These are phyloP conservation scores for Gryllus bimaculatus DNA, from an alignment of 1,140 invertebrate species.

Conservation along the genomic window DNA sequence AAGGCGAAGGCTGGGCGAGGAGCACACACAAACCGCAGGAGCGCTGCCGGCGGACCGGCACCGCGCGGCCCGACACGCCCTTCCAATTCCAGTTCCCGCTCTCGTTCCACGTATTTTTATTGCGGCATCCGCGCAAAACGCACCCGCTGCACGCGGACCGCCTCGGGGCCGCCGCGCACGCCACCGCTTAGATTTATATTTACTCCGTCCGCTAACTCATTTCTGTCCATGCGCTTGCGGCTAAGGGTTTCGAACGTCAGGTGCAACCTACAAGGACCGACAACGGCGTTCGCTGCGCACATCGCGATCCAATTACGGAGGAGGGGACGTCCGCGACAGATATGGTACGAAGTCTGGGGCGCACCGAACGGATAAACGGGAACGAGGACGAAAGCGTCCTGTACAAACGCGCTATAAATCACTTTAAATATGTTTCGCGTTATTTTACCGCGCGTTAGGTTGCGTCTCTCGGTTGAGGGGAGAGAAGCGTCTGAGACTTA, in stretches of 20 bases:
- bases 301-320: not conserved
- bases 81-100: not conserved
- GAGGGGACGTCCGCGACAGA: not conserved
- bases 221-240: not conserved
- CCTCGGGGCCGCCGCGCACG: too few species aligned
- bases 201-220: not conserved
- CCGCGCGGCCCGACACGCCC: too few species aligned
- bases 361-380: not conserved
- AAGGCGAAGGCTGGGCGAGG: not conserved
- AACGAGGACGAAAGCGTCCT: not conserved
- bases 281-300: not conserved
- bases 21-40: too few species aligned
- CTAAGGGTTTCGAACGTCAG: not conserved
- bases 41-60: too few species aligned
- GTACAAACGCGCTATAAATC: not conserved
- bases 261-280: not conserved
- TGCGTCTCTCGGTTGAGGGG: not conserved
- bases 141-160: not conserved
- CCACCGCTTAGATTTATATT: not conserved
- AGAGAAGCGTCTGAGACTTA: not conserved
- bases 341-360: not conserved
- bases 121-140: not conserved
- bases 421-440: constrained; percentile 5
- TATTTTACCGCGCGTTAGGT: not conserved
- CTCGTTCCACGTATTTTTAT: not conserved